Evolutionary conservation across 2,888 invertebrate genomes (phyloP).

Genomic region (Melieria crassipennis): DNA sequence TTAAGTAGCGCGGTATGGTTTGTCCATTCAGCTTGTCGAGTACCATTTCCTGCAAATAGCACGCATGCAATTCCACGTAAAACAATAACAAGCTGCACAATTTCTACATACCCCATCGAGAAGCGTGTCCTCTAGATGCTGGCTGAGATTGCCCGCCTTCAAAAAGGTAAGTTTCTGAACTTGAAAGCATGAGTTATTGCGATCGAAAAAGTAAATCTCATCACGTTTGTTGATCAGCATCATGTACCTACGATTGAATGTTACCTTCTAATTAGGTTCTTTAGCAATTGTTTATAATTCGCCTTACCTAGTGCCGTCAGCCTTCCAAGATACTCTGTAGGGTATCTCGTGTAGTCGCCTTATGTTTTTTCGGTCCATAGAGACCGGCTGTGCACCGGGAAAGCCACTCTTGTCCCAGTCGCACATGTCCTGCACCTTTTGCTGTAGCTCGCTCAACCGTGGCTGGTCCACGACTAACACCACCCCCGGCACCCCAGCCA

Average conservation of each 20-base stretch:
- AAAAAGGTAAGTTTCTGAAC: slow-evolving; percentile 85
- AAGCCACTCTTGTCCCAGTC: slow-evolving; percentile 84
- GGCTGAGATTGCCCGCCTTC: slow-evolving; percentile 74
- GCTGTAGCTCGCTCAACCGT: slow-evolving; percentile 74
- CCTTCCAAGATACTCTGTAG: slow-evolving; percentile 99
- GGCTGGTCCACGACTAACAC: slow-evolving; percentile 74
- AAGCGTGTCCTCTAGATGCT: slow-evolving; percentile 82
- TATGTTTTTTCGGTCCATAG: slow-evolving; percentile 89
- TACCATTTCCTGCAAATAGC: slow-evolving; percentile 86
- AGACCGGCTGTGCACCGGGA: slow-evolving; percentile 97
- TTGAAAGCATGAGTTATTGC: slow-evolving; percentile 92
- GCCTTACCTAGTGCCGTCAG: slow-evolving; percentile 89
- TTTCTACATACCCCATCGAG: slow-evolving; percentile 84
- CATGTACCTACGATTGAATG: slow-evolving; percentile 76
- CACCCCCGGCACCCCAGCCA: slow-evolving; percentile 88
- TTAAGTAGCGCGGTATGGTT: slow-evolving; percentile 87
- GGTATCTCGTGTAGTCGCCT: slow-evolving; percentile 78
- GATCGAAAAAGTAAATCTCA: slow-evolving; percentile 92
- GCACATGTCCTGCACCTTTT: slow-evolving; percentile 81
- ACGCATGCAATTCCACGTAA: slow-evolving; percentile 10
- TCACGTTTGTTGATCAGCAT: slow-evolving; percentile 90
- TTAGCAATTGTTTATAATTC: neutral
- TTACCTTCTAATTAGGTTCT: too few species aligned
- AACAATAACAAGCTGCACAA: slow-evolving; percentile 33
- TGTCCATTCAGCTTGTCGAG: slow-evolving; percentile 83